Base-by-base conservation (phyloP, 2,797 vertebrate species). In the Phoebastria nigripes region DNA sequence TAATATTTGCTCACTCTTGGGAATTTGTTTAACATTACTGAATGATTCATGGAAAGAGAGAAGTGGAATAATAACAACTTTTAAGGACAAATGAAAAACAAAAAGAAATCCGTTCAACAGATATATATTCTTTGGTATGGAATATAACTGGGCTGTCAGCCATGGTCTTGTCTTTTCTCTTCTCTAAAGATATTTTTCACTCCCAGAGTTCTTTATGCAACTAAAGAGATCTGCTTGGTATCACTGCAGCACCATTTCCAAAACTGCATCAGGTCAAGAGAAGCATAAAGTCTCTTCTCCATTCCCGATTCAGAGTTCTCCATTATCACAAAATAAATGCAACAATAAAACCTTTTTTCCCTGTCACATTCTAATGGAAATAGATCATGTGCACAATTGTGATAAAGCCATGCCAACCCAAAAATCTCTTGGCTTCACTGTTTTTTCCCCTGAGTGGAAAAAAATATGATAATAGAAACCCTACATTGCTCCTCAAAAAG, bases 1-100 rank as follows among this genome's bases (percentile, higher is more conserved):
- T 96, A 97, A 96, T 91, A 89, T 94, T 93, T 89, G 49, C 90
- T 97, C 89, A 66, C 61, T 96, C 37, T 84, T 77, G 37, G 29
- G 61, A 90, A 73, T 72, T 89, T 93, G n/a, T 90, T 94, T 87
- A 93, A 87, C 49, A 16, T 61, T 85, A 44, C 20, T 63, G 54
- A 93, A 79, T 82, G 95, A 90, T 72, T 96, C 90, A 82, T 56
- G 87, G 93, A 70, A 92, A 86, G 49, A 88, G 29, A 78, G 31
- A 92, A 29, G 35, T 39, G 42, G 52, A 92, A 73, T 28, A 88
- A 79, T 8, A 93, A 62, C 25, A 78, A 85, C 63, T 71, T 94
- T 46, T 87, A 93, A 77, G 61, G 52, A 67, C 52, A 95, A 90
- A 89, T 54, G 16, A 61, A 94, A 94, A 93, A 15, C 52, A 80